Conservation (phyloP, 2,113 vertebrate genomes). For the Periophthalmus modestus region DNA sequence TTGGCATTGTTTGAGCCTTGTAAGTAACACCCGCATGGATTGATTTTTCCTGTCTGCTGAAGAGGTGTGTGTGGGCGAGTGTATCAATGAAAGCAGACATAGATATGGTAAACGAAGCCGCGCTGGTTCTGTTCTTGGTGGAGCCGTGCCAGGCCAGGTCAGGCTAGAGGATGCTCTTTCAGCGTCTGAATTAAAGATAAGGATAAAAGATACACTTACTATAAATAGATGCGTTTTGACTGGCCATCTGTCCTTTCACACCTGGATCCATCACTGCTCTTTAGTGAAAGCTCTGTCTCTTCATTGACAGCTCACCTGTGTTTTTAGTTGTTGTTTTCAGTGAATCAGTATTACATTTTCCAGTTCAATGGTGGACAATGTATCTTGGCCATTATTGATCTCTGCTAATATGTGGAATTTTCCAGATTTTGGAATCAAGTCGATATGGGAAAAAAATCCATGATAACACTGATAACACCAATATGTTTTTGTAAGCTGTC, state of each 20-base stretch:
- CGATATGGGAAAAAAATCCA: too few relatives aligned
- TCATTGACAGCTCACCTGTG: constrained; percentile 20
- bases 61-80: constrained; percentile 12
- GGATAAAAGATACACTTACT: constrained; percentile 41
- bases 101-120: constrained; percentile 68
- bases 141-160: constrained; percentile 29
- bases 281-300: constrained; percentile 22
- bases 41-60: constrained; percentile 18
- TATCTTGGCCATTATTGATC: too few relatives aligned
- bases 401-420: too few relatives aligned
- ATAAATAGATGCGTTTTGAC: constrained; percentile 59
- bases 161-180: constrained; percentile 64
- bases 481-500: too few relatives aligned
- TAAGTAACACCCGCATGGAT: constrained; percentile 26
- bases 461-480: too few relatives aligned
- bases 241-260: constrained; percentile 41
- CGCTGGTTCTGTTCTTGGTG: constrained; percentile 19
- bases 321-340: not conserved
- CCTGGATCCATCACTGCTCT: constrained; percentile 19
- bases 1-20: constrained; percentile 5
- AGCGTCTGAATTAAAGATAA: constrained; percentile 73
- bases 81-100: constrained; percentile 55
- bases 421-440: too few relatives aligned
- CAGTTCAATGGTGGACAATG: too few relatives aligned
- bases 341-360: not conserved